Percentiles rank a stretch among this genome's conserved stretches.
phyloP scores from a whole-genome alignment of 2,113 vertebrate genomes.

The Spea bombifrons region DNA sequence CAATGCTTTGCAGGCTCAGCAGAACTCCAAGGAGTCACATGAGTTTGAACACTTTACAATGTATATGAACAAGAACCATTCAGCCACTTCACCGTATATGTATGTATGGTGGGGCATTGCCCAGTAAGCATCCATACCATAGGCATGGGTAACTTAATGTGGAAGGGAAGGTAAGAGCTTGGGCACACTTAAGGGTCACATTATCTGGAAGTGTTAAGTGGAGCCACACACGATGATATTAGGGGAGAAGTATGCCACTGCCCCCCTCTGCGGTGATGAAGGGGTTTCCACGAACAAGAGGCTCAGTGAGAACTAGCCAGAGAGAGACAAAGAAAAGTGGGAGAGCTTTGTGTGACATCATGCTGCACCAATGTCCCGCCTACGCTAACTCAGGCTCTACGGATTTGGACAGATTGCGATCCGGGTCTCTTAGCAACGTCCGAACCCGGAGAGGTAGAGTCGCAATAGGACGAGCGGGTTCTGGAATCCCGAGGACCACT shows the following conservation, averaged over 20 bases:
- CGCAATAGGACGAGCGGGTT: neutral
- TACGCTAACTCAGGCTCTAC: slow-evolving; percentile 48
- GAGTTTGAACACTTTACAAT: too few species aligned
- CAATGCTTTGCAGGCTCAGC: too few species aligned
- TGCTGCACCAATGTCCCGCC: slow-evolving; percentile 64
- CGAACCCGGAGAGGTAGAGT: neutral
- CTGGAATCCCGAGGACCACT: neutral
- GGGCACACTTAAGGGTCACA: too few species aligned
- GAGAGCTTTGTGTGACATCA: slow-evolving; percentile 56
- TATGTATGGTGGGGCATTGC: too few species aligned
- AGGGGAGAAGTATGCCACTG: slow-evolving; percentile 47
- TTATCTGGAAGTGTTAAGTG: neutral
- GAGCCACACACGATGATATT: slow-evolving; percentile 31
- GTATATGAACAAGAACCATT: too few species aligned
- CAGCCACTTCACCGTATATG: too few species aligned
- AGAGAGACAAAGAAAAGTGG: slow-evolving; percentile 47
- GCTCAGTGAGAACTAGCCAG: slow-evolving; percentile 38
- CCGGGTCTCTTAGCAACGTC: slow-evolving; percentile 63
- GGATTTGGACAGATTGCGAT: slow-evolving; percentile 30
- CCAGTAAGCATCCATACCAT: too few species aligned
- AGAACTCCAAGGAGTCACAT: too few species aligned
- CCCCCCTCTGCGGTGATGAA: slow-evolving; percentile 19
- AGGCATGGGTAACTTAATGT: too few species aligned
- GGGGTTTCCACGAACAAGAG: slow-evolving; percentile 37
- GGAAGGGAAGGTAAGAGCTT: too few species aligned